Base-by-base conservation (phyloP, 2,888 invertebrate species). In the Drosophila paracracens region DNA sequence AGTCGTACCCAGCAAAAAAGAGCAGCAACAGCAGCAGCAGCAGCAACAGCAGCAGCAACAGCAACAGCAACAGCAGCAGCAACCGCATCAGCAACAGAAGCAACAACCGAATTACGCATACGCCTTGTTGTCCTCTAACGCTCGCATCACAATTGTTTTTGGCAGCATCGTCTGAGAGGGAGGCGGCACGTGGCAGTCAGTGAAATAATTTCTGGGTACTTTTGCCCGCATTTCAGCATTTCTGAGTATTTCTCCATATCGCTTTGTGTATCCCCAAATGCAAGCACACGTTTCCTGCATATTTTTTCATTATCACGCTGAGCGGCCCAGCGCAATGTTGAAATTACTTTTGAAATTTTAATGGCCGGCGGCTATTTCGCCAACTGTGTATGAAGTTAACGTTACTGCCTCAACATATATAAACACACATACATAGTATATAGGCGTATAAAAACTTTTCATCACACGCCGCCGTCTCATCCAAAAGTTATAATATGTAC, bases 311-410 rank as follows among this genome's bases (percentile, higher is more conserved):
- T 77, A 74, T 68, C 77, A 56, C 61, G 50, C 54, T 54, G 62
- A 68, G 72, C 61, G 59, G 52, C 69, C 70, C 62, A 59, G 51
- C 52, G 54, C 65, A 83, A 82, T 83, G 67, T 70, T 62, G 66
- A 82, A 80, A 83, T 83, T 77, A 80, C 84, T 83, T 83, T 82
- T 78, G 65, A 83, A 83, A 86, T 82, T 82, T 83, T 73, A 80
- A 78, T 78, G 70, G 64, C 78, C 54, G 67, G 38, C 58, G 87
- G 84, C 77, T 67, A 82, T 70, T 72, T 63, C 35, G 50, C 52
- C 40, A 48, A 72, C 36, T 65, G 70, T 50, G 36, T 50, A 48
- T 46, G 33, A 61, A 50, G 29, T 60, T 52, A 25, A 64, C 33
- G 36, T 61, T 48, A 13, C 16, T 18, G 48, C n/a, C 54, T 31